phyloP scores from a whole-genome alignment of 2,113 vertebrate species.

The Propithecus coquereli region DNA sequence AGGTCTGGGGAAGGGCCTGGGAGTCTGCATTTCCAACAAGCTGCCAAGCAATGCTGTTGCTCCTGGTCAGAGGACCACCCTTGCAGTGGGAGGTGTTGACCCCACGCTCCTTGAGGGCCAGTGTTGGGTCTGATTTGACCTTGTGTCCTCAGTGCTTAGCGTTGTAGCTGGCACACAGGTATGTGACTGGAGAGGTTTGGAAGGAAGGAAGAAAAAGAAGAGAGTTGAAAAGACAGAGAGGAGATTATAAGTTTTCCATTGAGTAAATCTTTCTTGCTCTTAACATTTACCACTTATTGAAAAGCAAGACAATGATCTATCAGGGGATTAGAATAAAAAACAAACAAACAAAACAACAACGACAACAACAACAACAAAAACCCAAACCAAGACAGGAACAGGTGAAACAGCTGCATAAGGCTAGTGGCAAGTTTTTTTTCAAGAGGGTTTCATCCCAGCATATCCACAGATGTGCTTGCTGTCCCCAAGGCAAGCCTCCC shows the following conservation, averaged over 20 bases:
- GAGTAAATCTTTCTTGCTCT: neutral
- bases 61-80: neutral
- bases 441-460: neutral
- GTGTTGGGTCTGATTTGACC: neutral
- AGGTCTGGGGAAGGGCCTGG: neutral
- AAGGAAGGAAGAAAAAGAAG: neutral
- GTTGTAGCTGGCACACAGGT: neutral
- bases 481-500: neutral
- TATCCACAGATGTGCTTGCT: neutral
- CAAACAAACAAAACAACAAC: too few species aligned
- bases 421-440: neutral
- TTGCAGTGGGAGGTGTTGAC: neutral
- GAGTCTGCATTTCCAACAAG: neutral
- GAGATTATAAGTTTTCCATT: neutral
- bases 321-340: too few species aligned
- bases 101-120: neutral
- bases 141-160: neutral
- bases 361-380: too few species aligned
- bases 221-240: neutral
- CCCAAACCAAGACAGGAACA: neutral
- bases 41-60: rapidly evolving
- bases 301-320: neutral
- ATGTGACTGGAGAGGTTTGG: neutral
- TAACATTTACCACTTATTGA: neutral
- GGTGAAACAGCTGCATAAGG: neutral